A percentile compares a stretch with the other conserved stretches of the same genome.
phyloP scores from a whole-genome alignment of 2,888 invertebrate species.

The Pseudeuparius sepicola region DNA sequence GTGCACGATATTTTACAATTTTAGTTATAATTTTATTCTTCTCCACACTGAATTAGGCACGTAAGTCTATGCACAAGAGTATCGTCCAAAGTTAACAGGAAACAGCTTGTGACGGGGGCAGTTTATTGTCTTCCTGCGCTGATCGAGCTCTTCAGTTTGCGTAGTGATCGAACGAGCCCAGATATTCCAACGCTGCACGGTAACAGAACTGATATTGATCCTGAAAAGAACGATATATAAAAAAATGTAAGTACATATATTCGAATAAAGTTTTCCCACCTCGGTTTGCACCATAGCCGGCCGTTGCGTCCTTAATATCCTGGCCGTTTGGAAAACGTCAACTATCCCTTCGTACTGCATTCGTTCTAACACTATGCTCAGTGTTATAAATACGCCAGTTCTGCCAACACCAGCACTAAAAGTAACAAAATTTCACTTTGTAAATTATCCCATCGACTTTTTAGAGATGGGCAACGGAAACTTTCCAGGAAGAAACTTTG shows the following conservation, averaged over 20 bases:
- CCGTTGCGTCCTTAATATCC: conserved; percentile 94
- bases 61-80: too few relatives aligned
- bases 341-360: conserved; percentile 99
- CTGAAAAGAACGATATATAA: conserved; percentile 50
- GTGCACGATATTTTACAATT: too few relatives aligned
- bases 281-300: conserved; percentile 99
- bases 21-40: too few relatives aligned
- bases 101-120: too few relatives aligned
- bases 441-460: too few relatives aligned
- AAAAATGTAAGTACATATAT: conserved; percentile 16
- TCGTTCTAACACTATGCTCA: conserved; percentile 95
- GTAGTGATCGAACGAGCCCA: conserved; percentile 96
- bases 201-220: conserved; percentile 99
- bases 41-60: too few relatives aligned
- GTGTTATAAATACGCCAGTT: conserved; percentile 95
- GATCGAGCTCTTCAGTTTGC: conserved; percentile 80
- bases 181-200: conserved; percentile 94
- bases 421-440: too few relatives aligned
- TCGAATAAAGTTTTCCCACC: conserved; percentile 45
- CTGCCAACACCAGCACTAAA: conserved; percentile 94
- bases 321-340: conserved; percentile 98
- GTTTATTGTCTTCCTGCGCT: too few relatives aligned
- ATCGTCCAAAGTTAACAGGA: too few relatives aligned
- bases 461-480: too few relatives aligned
- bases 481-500: too few relatives aligned